These are phyloP conservation scores for Acanthisitta chloris DNA, from an alignment of 2,113 vertebrate species.

Conservation along the genomic window DNA sequence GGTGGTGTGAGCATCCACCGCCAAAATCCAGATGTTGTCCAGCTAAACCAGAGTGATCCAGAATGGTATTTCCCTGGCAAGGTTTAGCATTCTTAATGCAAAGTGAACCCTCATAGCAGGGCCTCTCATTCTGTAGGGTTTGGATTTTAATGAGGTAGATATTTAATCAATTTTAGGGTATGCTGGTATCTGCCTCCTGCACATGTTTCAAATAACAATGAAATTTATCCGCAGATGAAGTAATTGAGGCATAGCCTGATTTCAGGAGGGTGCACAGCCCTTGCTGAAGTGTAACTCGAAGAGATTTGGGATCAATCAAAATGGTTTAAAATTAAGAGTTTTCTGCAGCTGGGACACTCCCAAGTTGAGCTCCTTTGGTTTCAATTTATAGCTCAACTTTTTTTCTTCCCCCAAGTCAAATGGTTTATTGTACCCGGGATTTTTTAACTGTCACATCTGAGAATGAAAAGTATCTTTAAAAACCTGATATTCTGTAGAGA, in stretches of 20 bases:
- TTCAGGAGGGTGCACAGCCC: constrained; percentile 59
- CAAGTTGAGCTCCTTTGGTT: constrained; percentile 60
- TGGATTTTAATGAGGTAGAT: constrained; percentile 72
- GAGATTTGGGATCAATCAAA: constrained; percentile 74
- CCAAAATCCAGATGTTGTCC: constrained; percentile 41
- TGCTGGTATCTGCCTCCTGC: constrained; percentile 66
- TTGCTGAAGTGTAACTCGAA: constrained; percentile 59
- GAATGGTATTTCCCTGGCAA: constrained; percentile 58
- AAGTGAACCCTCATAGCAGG: constrained; percentile 48
- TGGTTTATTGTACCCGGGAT: constrained; percentile 49
- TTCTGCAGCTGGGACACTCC: constrained; percentile 72
- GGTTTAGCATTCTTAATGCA: constrained; percentile 52
- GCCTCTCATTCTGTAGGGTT: constrained; percentile 54
- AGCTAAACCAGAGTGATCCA: constrained; percentile 24
- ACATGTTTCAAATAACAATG: constrained; percentile 77
- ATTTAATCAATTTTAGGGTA: constrained; percentile 73
- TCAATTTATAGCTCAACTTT: constrained; percentile 59
- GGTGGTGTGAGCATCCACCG: not conserved
- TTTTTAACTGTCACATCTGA: constrained; percentile 58
- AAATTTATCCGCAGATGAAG: constrained; percentile 75
- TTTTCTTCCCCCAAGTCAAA: constrained; percentile 19
- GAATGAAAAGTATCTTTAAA: constrained; percentile 58
- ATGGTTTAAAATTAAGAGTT: constrained; percentile 64
- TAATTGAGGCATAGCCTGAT: constrained; percentile 69
- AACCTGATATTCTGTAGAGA: constrained; percentile 50